phyloP scores from a whole-genome alignment of 2,113 vertebrate species.

The Elaphurus davidianus region DNA sequence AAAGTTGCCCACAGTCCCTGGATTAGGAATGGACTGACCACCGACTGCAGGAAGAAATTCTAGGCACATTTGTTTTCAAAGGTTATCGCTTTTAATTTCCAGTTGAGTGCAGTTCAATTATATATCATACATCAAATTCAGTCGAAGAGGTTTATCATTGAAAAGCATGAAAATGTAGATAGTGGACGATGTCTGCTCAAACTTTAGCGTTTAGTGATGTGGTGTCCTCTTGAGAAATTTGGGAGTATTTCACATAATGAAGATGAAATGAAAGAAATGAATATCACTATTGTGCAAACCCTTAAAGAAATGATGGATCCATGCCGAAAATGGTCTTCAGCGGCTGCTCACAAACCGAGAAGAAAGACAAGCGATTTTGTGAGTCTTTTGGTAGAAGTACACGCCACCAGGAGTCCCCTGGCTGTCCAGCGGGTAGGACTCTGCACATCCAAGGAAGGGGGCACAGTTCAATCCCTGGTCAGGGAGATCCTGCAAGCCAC shows the following conservation, averaged over 20 bases:
- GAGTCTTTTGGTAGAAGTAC: accelerated
- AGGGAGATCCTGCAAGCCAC: background rate
- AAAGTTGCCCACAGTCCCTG: background rate
- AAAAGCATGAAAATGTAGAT: background rate
- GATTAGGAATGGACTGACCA: too few species aligned
- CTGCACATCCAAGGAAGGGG: background rate
- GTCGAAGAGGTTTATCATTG: background rate
- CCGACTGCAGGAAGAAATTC: background rate
- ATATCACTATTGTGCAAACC: background rate
- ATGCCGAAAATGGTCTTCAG: background rate
- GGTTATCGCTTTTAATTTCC: background rate
- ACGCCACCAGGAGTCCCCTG: background rate
- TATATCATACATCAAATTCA: background rate
- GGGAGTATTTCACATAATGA: too few species aligned
- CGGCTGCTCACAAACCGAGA: background rate
- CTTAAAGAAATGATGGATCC: background rate
- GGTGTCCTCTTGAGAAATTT: background rate
- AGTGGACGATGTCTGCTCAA: background rate
- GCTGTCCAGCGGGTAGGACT: background rate
- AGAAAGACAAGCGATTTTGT: background rate
- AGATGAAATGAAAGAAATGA: background rate
- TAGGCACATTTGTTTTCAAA: background rate
- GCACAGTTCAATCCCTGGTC: background rate
- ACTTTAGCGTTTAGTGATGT: background rate
- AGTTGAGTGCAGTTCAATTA: background rate